Evolutionary conservation across 2,888 invertebrate genomes (phyloP).

Genomic region (Leptinotarsa tumamoca): DNA sequence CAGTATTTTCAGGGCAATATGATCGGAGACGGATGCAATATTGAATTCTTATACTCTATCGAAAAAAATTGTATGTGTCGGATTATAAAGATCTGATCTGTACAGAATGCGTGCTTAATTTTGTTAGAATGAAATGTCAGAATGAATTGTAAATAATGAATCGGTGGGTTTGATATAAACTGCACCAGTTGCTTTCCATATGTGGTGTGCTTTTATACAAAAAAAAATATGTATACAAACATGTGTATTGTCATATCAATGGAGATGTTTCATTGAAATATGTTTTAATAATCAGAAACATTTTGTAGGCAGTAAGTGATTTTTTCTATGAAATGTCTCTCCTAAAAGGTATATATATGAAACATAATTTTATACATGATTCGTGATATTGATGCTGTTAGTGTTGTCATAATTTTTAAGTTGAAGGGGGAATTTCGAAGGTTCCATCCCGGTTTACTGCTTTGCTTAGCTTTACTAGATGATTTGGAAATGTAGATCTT

Average conservation of each 20-base stretch:
- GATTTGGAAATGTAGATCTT: constrained; percentile 20
- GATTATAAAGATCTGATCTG: constrained; percentile 27
- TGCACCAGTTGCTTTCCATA: constrained; percentile 3
- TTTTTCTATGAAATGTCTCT: constrained; percentile 13
- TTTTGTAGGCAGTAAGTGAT: not conserved
- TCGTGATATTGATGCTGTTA: constrained; percentile 18
- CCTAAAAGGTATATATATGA: constrained; percentile 5
- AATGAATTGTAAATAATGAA: constrained; percentile 26
- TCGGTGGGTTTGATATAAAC: constrained; percentile 5
- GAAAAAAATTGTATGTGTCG: not conserved
- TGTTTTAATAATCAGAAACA: not conserved
- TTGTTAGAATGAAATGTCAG: constrained; percentile 24
- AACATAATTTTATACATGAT: constrained; percentile 31
- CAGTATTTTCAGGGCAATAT: too few relatives aligned
- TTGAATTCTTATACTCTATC: too few relatives aligned
- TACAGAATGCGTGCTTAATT: constrained; percentile 31
- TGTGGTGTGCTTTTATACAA: constrained; percentile 26
- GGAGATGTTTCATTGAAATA: constrained; percentile 16
- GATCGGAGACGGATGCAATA: too few relatives aligned
- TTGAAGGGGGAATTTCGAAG: not conserved
- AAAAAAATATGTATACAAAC: constrained; percentile 14
- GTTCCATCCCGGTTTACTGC: not conserved
- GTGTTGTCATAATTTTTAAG: not conserved
- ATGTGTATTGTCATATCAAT: constrained; percentile 29
- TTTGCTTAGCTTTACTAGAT: constrained; percentile 31